Percentiles rank a stretch among this genome's conserved stretches.
Evolutionary conservation across 2,797 vertebrate species (phyloP).

Genomic region (Sphenopsis melanotis): DNA sequence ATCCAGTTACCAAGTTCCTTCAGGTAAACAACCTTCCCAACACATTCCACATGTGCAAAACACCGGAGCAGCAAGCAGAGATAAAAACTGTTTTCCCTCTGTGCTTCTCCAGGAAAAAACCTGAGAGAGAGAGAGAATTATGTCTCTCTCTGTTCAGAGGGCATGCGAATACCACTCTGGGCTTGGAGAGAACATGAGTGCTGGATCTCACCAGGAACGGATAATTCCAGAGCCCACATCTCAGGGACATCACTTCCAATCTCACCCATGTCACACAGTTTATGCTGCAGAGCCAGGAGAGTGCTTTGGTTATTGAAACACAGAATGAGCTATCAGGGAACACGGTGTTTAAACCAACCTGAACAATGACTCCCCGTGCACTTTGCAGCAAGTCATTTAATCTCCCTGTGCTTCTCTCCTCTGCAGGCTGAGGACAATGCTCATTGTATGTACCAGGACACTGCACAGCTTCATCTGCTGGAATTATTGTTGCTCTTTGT

Average conservation of each 20-base stretch:
- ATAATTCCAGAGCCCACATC: background rate
- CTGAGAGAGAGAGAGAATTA: background rate
- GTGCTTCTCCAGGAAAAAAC: background rate
- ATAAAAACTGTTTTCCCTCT: background rate
- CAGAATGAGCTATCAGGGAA: background rate
- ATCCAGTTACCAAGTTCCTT: background rate
- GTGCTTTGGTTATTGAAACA: background rate
- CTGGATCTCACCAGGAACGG: background rate
- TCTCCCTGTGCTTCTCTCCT: background rate
- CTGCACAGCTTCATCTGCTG: constrained; percentile 11
- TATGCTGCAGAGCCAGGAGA: background rate
- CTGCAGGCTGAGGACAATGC: background rate
- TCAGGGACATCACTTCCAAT: background rate
- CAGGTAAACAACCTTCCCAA: background rate
- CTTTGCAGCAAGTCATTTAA: background rate
- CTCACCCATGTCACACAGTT: background rate
- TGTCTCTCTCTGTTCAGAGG: background rate
- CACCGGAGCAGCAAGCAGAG: background rate
- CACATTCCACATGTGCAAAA: background rate
- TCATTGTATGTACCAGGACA: background rate
- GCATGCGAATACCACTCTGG: background rate
- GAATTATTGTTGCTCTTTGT: background rate
- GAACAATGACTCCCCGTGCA: background rate
- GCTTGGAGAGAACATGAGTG: background rate
- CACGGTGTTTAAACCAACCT: background rate